Evolutionary conservation across 1,140 invertebrate genomes (phyloP), one percentile per base, ranked within the genome.

Genomic region (Mycetomoellerius zeteki): DNA sequence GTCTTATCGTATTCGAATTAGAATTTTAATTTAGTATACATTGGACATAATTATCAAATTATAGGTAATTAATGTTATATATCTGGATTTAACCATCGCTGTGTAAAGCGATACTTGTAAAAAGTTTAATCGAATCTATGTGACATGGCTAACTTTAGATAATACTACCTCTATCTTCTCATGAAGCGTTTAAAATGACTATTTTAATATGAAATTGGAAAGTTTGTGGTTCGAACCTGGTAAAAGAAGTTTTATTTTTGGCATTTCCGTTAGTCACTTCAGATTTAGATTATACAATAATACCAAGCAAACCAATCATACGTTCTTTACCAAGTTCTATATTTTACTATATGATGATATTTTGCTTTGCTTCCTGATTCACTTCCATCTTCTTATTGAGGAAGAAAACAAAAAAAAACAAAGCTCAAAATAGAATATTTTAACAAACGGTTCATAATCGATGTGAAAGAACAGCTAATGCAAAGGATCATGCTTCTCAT

Each of bases 391-490:
- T 58, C n/a, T 69, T 27, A 69, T 50, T 69, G 14, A 50, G 12
- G 14, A 37, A 12, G 62, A 64, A 86, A 86, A 33, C 27, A 58
- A 75, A 37, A 12, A 56, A 64, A 86, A 86, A 33, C 27, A 58
- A 75, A 54, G 14, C 1, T 43, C 14, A 21, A 27, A 60, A 10
- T 43, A 43, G 37, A 75, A 67, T 56, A 72, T 58, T 72, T 54
- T 62, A 54, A 37, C n/a, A 72, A 27, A 72, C 80, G 27, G 27
- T 85, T 89, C 7, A 37, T 12, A 64, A 27, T 19, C 47, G 54
- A 78, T 19, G 8, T 19, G 47, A 65, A 86, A 60, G 56, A 76
- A 67, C 65, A 58, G 54, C 24, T 84, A 73, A 84, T 12, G 80
- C 69, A 24, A 56, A 27, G 33, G 50, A 64, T 47, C 52, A 50